phyloP scores from a whole-genome alignment of 92 coral and sea anemone genomes.

The Siderastrea siderea region DNA sequence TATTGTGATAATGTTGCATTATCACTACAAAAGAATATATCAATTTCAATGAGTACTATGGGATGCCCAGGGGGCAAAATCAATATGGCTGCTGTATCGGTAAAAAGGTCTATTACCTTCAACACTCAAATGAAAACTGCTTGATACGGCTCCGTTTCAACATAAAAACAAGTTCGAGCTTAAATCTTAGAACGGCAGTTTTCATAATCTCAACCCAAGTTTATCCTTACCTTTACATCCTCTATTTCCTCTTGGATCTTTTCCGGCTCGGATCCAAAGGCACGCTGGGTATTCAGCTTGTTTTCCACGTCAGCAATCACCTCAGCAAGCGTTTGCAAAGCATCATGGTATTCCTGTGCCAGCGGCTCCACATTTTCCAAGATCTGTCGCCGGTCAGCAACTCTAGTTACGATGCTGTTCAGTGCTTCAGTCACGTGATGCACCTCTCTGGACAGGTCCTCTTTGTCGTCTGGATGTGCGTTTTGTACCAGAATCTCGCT shows the following conservation, averaged over 20 bases:
- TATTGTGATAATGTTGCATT: no score
- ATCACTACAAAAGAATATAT: no score
- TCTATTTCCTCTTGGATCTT: constrained; percentile 74
- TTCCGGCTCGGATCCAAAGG: constrained; percentile 92
- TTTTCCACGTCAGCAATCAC: constrained; percentile 79
- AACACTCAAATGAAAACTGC: no score
- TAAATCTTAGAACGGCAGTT: background rate
- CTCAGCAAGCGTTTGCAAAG: constrained; percentile 76
- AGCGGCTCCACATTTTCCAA: constrained; percentile 63
- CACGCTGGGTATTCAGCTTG: constrained; percentile 78
- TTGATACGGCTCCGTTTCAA: no score
- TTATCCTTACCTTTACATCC: constrained; percentile 68
- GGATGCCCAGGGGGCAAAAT: no score
- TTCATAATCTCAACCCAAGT: background rate
- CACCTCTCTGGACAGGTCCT: constrained; percentile 81
- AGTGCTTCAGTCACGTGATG: constrained; percentile 82
- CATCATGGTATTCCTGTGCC: constrained; percentile 84
- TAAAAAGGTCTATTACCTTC: no score
- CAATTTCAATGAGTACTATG: no score
- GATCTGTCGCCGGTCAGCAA: constrained; percentile 75
- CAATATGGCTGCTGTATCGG: no score
- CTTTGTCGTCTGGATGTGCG: constrained; percentile 80
- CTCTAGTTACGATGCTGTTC: constrained; percentile 72
- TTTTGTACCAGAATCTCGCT: constrained; percentile 81
- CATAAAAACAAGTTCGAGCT: no score